A percentile compares a stretch with the other conserved stretches of the same genome.
Conservation (phyloP, 2,888 invertebrate genomes). For the Disparrhopalites patrizii region DNA sequence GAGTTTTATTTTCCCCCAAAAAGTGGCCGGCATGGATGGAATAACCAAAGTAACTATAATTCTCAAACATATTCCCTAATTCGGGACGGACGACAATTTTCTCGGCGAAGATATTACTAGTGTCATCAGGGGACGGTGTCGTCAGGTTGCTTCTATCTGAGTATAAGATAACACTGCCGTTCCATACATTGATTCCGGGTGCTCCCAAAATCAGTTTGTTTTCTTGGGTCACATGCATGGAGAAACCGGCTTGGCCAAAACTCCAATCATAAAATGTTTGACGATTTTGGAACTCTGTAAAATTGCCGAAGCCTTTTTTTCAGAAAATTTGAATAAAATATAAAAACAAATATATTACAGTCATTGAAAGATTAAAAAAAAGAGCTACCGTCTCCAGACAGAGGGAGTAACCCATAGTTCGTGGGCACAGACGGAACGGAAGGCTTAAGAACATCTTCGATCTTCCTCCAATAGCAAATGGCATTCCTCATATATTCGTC, state of each 20-base stretch:
- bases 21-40: conserved; percentile 47
- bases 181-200: conserved; percentile 61
- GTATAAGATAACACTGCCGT: conserved; percentile 33
- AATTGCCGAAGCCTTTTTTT: no score
- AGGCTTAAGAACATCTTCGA: no score
- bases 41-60: conserved; percentile 35
- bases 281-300: no score
- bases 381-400: no score
- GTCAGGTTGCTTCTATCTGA: no score
- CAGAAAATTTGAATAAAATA: no score
- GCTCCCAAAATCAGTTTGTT: conserved; percentile 58
- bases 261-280: conserved; percentile 31
- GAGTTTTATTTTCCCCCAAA: conserved; percentile 50
- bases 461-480: conserved; percentile 48
- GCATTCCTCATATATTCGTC: no score
- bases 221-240: conserved; percentile 46
- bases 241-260: conserved; percentile 50
- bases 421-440: no score
- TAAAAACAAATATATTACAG: no score
- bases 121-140: no score
- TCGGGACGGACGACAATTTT: neutral
- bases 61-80: conserved; percentile 11
- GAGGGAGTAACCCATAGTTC: no score
- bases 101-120: neutral
- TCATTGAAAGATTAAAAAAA: no score